Percentiles rank a stretch among this genome's conserved stretches.
Evolutionary conservation across 2,888 invertebrate genomes (phyloP).

Genomic region (Philereme vetulata): DNA sequence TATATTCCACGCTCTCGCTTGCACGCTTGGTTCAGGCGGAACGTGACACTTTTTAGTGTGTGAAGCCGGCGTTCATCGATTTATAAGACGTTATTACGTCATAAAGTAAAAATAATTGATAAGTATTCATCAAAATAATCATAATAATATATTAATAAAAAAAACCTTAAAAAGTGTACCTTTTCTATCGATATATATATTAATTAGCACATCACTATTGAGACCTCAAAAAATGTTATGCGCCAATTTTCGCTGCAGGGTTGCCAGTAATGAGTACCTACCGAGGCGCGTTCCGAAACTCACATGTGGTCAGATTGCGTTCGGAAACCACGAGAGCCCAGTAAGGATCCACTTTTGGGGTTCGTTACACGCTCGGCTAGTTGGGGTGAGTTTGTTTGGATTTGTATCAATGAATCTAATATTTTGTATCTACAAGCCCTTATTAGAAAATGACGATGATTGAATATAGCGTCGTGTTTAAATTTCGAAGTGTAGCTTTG

Average conservation of each 20-base stretch:
- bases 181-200: too few relatives aligned
- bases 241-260: conserved; percentile 71
- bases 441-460: conserved; percentile 1
- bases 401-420: conserved; percentile 27
- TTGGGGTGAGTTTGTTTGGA: conserved; percentile 45
- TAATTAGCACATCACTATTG: conserved; percentile 28
- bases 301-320: conserved; percentile 73
- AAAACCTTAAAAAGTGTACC: too few relatives aligned
- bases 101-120: too few relatives aligned
- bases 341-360: conserved; percentile 24
- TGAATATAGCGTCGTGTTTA: too few relatives aligned
- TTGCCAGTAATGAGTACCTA: conserved; percentile 60
- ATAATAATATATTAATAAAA: too few relatives aligned
- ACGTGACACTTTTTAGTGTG: too few relatives aligned
- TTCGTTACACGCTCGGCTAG: conserved; percentile 58
- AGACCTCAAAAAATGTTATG: conserved; percentile 42
- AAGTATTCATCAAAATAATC: too few relatives aligned
- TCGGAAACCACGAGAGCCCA: conserved; percentile 46
- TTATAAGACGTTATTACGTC: too few relatives aligned
- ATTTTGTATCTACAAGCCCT: conserved; percentile 23
- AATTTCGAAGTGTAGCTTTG: too few relatives aligned
- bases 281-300: conserved; percentile 47
- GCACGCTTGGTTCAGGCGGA: too few relatives aligned
- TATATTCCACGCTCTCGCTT: too few relatives aligned
- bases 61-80: too few relatives aligned